Base-by-base conservation (phyloP, 2,797 vertebrate genomes). In the Spondyliosoma cantharus region DNA sequence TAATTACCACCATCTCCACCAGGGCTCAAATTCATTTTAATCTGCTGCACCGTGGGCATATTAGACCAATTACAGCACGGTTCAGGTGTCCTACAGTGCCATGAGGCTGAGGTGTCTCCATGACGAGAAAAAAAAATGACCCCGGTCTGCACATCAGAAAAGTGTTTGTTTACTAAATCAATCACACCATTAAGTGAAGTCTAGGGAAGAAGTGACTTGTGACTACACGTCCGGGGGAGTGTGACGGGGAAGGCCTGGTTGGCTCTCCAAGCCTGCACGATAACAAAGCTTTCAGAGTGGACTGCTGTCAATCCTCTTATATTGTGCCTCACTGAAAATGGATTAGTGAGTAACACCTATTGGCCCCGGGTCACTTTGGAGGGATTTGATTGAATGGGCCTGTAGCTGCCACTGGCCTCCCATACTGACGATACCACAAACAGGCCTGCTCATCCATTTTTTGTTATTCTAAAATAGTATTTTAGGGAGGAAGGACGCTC, bases 241-340 rank as follows among this genome's bases (percentile, higher is more conserved):
- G 24, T 59, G 45, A 46, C 24, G 24, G 25, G 20, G 53, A 57
- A 66, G 57, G 68, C 74, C 76, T 67, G 7, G 24, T n/a, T 53
- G 71, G n/a, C 25, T 63, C 68, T 29, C 32, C 43, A 4, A 58
- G 56, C 46, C 57, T 77, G 57, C 53, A 74, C 61, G 72, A 83
- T 66, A 82, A 83, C 82, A 84, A 76, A 78, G 90, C 87, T 90
- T 89, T 91, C 29, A 84, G 76, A 72, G 68, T 86, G 63, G 76
- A 62, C 82, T 85, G 81, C 71, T 78, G 85, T 78, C 94, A 96
- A 96, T 96, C 95, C 95, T 96, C 95, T 96, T 96, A 96, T 79
- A 91, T 83, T 86, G 86, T 82, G 86, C 90, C 91, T 92, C 86
- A 88, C 86, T 89, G 90, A 92, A 93, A 91, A 91, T 94, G 94